phyloP scores from a whole-genome alignment of 2,797 vertebrate genomes.

The Squalus acanthias region DNA sequence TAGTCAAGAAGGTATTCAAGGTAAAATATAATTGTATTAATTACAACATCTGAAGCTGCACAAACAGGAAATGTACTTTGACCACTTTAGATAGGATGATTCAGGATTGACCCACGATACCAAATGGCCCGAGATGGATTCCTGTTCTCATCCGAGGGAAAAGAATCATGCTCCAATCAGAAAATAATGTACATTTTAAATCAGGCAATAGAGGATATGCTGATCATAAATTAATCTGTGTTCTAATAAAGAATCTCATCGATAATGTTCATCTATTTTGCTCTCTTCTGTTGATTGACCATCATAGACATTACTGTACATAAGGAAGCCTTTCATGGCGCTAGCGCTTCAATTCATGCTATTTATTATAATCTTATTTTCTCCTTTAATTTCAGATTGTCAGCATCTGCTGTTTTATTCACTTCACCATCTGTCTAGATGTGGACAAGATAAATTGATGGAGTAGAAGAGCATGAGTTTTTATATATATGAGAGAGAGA shows the following conservation, averaged over 20 bases:
- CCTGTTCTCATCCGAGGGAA: background rate
- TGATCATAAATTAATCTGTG: background rate
- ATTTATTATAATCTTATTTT: constrained; percentile 3
- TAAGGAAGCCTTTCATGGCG: background rate
- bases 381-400: background rate
- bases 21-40: background rate
- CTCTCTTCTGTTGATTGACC: background rate
- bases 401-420: background rate
- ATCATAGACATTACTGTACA: background rate
- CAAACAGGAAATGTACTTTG: background rate
- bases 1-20: background rate
- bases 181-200: background rate
- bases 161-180: background rate
- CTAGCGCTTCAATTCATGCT: background rate
- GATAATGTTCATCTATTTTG: background rate
- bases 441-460: background rate
- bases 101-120: background rate
- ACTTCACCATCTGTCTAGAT: background rate
- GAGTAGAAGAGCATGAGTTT: background rate
- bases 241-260: background rate
- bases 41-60: background rate
- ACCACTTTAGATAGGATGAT: background rate
- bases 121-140: background rate
- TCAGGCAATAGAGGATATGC: background rate
- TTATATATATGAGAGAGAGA: background rate